phyloP scores from a whole-genome alignment of 2,888 invertebrate genomes.

The Phortica okadai region DNA sequence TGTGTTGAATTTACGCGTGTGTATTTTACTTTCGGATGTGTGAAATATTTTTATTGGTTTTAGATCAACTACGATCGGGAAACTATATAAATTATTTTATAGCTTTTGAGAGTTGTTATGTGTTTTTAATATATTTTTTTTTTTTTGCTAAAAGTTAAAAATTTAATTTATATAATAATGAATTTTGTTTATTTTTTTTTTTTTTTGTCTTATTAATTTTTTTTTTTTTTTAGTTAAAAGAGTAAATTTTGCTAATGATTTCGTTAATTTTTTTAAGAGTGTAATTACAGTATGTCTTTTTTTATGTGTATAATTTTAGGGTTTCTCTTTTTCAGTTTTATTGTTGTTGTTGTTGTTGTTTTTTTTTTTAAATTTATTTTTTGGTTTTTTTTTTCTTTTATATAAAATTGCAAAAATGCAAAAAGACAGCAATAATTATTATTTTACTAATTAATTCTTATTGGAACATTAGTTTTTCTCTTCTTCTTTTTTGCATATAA shows the following conservation, averaged over 20 bases:
- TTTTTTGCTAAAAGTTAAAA: constrained; percentile 27
- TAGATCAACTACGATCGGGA: constrained; percentile 72
- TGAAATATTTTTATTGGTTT: constrained; percentile 48
- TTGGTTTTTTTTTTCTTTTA: constrained; percentile 56
- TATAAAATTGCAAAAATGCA: constrained; percentile 77
- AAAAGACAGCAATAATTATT: constrained; percentile 75
- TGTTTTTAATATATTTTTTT: constrained; percentile 27
- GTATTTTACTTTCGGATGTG: constrained; percentile 39
- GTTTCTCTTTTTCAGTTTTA: too few species aligned
- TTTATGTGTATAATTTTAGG: constrained; percentile 41
- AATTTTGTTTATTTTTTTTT: constrained; percentile 51
- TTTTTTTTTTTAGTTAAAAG: constrained; percentile 71
- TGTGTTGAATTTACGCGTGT: constrained; percentile 35
- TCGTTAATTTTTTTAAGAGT: constrained; percentile 47
- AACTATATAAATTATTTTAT: constrained; percentile 43
- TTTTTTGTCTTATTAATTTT: constrained; percentile 44
- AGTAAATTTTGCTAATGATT: constrained; percentile 75
- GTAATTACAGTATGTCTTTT: constrained; percentile 44
- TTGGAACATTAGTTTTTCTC: constrained; percentile 74
- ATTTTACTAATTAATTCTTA: constrained; percentile 56
- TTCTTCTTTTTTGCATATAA: constrained; percentile 45
- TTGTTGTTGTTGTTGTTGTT: too few species aligned
- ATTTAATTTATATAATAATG: constrained; percentile 58
- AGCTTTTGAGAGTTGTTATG: neutral
- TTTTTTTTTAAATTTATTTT: constrained; percentile 38